A percentile compares a stretch with the other conserved stretches of the same genome.
These are phyloP conservation scores for Ailurus styani DNA, from an alignment of 2,113 vertebrate species.

Conservation along the genomic window DNA sequence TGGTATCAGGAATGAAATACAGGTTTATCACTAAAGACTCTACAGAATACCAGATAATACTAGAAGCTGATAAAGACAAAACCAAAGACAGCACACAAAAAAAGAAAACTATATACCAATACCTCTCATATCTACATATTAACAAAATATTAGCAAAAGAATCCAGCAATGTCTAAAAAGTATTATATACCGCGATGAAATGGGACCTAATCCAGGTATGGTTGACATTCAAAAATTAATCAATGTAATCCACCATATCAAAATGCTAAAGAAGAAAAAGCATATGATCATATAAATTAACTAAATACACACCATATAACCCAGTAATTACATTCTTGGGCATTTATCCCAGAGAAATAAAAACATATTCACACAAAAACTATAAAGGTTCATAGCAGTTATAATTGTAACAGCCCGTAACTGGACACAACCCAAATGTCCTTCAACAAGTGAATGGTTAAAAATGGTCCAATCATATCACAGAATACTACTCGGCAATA, in stretches of 20 bases:
- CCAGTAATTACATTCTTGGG: not conserved
- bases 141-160: constrained; percentile 18
- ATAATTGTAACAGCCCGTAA: not conserved
- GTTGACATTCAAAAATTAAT: not conserved
- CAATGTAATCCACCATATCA: not conserved
- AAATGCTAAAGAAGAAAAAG: not conserved
- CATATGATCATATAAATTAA: not conserved
- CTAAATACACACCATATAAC: not conserved
- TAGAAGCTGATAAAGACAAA: not conserved
- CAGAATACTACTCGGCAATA: not conserved
- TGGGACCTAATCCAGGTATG: not conserved
- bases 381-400: not conserved
- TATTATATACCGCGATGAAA: not conserved
- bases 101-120: not conserved
- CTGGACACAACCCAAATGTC: not conserved
- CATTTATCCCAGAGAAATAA: not conserved
- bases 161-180: not conserved
- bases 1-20: not conserved
- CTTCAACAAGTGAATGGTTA: not conserved
- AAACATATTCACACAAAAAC: not conserved
- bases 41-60: not conserved
- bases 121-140: not conserved
- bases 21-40: not conserved
- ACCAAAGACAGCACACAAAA: not conserved
- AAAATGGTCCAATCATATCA: not conserved